A percentile compares a stretch with the other conserved stretches of the same genome.
These are phyloP conservation scores for Zeugodacus cucurbitae DNA, from an alignment of 1,140 invertebrate species.

Conservation along the genomic window DNA sequence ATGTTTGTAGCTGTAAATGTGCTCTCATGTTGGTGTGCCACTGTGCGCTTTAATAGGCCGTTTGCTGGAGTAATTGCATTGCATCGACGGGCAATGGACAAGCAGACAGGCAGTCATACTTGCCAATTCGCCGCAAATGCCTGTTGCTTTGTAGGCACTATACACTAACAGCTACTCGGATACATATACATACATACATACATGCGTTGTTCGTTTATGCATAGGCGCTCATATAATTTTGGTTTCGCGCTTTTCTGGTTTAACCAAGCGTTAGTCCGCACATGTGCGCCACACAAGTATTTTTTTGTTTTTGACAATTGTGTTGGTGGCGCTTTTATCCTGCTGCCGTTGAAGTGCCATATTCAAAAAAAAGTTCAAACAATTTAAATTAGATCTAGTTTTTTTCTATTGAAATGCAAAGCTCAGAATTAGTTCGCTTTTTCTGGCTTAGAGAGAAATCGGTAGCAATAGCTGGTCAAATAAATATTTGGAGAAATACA, in stretches of 20 bases:
- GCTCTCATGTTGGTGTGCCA: background rate
- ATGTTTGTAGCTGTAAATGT: background rate
- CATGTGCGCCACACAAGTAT: background rate
- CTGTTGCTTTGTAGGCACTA: background rate
- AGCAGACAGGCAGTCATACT: background rate
- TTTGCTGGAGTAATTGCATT: background rate
- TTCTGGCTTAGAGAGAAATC: too few species aligned
- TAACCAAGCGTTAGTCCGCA: background rate
- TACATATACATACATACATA: background rate
- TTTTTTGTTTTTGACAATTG: background rate
- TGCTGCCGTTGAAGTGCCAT: background rate
- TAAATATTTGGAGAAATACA: too few species aligned
- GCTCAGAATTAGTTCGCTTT: too few species aligned
- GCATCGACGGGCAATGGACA: background rate
- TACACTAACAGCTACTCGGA: background rate
- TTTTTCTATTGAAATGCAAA: too few species aligned
- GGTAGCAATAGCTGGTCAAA: too few species aligned
- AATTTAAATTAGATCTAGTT: background rate
- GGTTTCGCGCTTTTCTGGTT: background rate
- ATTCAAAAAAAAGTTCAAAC: background rate
- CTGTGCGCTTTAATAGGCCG: background rate
- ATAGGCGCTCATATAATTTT: background rate
- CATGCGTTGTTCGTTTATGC: background rate
- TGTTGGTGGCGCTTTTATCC: background rate
- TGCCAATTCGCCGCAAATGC: background rate